Evolutionary conservation across 2,888 invertebrate species (phyloP).

Genomic region (Biston betularia): DNA sequence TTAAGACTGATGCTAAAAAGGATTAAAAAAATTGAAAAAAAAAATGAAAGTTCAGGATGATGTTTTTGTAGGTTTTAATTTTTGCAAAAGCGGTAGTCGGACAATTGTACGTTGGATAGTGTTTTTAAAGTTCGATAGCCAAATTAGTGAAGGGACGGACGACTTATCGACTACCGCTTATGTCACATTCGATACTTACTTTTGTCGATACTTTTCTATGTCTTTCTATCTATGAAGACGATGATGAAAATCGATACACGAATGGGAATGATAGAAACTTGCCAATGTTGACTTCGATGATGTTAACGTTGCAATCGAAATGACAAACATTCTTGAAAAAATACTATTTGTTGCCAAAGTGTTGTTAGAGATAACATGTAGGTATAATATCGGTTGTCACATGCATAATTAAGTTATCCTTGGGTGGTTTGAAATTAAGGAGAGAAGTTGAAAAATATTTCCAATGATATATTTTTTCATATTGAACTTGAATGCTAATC

Average conservation of each 20-base stretch:
- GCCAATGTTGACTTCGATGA: constrained; percentile 72
- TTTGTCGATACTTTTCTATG: constrained; percentile 74
- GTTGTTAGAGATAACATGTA: constrained; percentile 84
- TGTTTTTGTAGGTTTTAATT: constrained; percentile 66
- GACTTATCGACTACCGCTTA: constrained; percentile 58
- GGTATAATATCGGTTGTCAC: constrained; percentile 84
- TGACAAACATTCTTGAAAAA: constrained; percentile 63
- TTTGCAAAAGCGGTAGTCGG: constrained; percentile 55
- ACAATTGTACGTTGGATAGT: constrained; percentile 57
- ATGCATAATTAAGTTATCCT: constrained; percentile 85
- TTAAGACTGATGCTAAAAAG: constrained; percentile 85
- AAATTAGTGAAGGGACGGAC: constrained; percentile 62
- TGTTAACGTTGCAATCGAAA: constrained; percentile 76
- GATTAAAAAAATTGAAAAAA: constrained; percentile 60
- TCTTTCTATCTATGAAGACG: constrained; percentile 75
- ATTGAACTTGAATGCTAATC: constrained; percentile 84
- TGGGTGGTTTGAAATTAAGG: constrained; percentile 82
- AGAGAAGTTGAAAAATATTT: constrained; percentile 84
- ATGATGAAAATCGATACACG: constrained; percentile 67
- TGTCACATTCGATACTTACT: constrained; percentile 61
- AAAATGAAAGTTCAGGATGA: constrained; percentile 59
- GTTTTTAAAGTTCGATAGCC: constrained; percentile 67
- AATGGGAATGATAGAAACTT: constrained; percentile 59
- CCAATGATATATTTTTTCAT: constrained; percentile 86
- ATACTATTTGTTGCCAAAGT: constrained; percentile 86